Evolutionary conservation across 2,888 invertebrate species (phyloP), one percentile per base, ranked within the genome.

Genomic region (Apamea monoglypha): DNA sequence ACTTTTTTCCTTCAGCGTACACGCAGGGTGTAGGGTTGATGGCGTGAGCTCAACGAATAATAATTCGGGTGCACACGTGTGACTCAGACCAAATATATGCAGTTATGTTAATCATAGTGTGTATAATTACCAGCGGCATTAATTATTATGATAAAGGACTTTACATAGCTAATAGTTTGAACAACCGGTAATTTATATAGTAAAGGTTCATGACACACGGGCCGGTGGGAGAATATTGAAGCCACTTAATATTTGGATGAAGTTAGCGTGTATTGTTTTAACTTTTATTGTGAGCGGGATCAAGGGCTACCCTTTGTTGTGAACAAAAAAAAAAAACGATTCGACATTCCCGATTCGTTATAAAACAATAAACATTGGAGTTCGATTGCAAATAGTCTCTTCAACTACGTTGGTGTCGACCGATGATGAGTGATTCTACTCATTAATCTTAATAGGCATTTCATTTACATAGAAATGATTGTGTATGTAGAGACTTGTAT

Each of bases 41-140:
- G 40, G 76, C 79, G 87, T 88, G 88, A 74, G 78, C 40, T 78
- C 74, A 81, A 69, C 76, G 61, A 86, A 89, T 85, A 80, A 85
- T 87, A 80, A 81, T 78, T 81, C 44, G 82, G 66, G 74, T 72
- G 75, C 72, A 77, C 74, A 81, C 64, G 76, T 84, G 78, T 90
- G 89, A 90, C 81, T 90, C 90, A 89, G 78, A 68, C 74, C 32
- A 66, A 82, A 80, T 78, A 77, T 70, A 84, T 85, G 84, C 84
- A 80, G 64, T 76, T 61, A 82, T 80, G 78, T 84, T 74, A 81
- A 83, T 83, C 82, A 80, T 50, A 74, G 64, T 80, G 78, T 83
- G 61, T 74, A 66, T n/a, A n/a, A n/a, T 78, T 74, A 85, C 53
- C 68, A 69, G 18, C 40, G 18, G 80, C 50, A 75, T 68, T 64